Evolutionary conservation across 2,113 vertebrate genomes (phyloP), one percentile per base, ranked within the genome.

Genomic region (Podocnemis expansa): DNA sequence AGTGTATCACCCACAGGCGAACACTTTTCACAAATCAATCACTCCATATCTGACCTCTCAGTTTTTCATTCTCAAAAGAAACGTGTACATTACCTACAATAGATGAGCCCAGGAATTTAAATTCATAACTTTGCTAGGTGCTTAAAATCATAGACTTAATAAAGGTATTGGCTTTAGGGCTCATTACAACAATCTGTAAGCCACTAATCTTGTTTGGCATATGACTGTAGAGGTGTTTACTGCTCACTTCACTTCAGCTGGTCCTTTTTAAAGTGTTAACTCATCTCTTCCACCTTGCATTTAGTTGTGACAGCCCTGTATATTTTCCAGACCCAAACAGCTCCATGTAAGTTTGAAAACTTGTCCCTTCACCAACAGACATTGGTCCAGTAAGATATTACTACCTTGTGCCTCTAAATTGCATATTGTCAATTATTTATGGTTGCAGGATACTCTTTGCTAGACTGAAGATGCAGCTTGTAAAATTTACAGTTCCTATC

Each of bases 401-500:
- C 14, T 16, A 9, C 8, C 31, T 63, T 2, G 8, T 63, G 31
- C n/a, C 60, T 63, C 60, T n/a, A 63, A 21, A 1, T 1, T 4
- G 41, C 78, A 0, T 14, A 27, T 55, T 9, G 51, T 43, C 29
- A 25, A 2, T 0, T 0, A 2, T 0, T 6, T 2, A 12, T 8
- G 31, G 38, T 10, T 2, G 27, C 31, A 82, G 85, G 38, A 19
- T 29, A 17, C 13, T 1, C 1, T 14, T 29, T 45, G 22, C 1
- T 2, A n/a, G 70, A 11, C 5, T 19, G 54, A 29, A 4, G 2
- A 2, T 0, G 0, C 2, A 1, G 55, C 84, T 41, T n/a, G 16
- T 0, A 0, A 49, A 41, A 25, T 27, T 47, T 21, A 22, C 34
- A 3, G 0, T 11, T 88, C 5, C 54, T 78, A 19, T 2, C 84